A percentile compares a stretch with the other conserved stretches of the same genome.
Conservation (phyloP, 2,113 vertebrate genomes). For the Tetraodon nigroviridis region DNA sequence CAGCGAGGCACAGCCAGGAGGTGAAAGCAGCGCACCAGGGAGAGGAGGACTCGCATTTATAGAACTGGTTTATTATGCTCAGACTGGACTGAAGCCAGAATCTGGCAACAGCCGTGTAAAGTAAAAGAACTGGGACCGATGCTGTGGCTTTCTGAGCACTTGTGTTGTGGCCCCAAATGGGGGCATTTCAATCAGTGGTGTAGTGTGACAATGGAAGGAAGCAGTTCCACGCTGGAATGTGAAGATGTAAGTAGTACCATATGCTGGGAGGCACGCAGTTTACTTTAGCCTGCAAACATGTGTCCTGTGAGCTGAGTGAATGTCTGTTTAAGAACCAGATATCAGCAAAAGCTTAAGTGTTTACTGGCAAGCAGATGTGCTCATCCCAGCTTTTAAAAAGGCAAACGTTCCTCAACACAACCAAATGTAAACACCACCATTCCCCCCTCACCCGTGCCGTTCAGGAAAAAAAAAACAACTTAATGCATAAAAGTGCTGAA, state of each 20-base stretch:
- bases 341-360: constrained; percentile 5
- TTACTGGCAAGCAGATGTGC: constrained; percentile 4
- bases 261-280: constrained; percentile 21
- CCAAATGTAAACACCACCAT: background rate
- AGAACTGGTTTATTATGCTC: background rate
- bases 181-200: constrained; percentile 4
- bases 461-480: too few relatives aligned
- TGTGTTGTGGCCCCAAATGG: constrained; percentile 14
- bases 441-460: too few relatives aligned
- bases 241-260: constrained; percentile 25
- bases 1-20: background rate
- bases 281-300: constrained; percentile 16
- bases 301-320: background rate
- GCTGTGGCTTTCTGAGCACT: background rate
- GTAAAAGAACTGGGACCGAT: background rate
- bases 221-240: constrained; percentile 16
- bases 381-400: background rate
- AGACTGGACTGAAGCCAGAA: background rate
- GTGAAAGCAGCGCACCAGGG: too few relatives aligned
- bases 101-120: background rate
- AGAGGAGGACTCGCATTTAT: background rate
- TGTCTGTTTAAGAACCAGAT: constrained; percentile 26
- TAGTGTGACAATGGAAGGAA: constrained; percentile 19
- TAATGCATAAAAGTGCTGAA: too few relatives aligned
- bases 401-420: background rate